Base-by-base conservation (phyloP, 2,113 vertebrate species). In the Natator depressus region DNA sequence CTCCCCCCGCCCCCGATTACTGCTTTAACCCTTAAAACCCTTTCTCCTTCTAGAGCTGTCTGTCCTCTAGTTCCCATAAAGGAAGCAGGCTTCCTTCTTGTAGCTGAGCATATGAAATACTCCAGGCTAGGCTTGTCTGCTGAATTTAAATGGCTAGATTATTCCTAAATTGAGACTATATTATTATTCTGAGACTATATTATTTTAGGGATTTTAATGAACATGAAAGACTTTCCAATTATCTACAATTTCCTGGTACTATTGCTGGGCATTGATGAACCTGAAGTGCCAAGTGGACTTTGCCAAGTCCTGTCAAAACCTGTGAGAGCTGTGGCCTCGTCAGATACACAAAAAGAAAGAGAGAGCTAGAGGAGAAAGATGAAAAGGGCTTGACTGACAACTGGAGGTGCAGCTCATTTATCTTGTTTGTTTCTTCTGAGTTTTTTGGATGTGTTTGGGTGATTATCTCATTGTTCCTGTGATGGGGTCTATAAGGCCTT, bases 181-280 rank as follows among this genome's bases (percentile, higher is more conserved):
- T 5, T 53, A 49, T 0, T 0, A 42, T 78, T 85, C 46, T 25
- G 76, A 69, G 69, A 10, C 80, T 72, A 51, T 29, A 57, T 5
- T 53, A 49, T 0, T 0, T 53, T 1, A 85, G 7, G 49, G 12
- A 31, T 62, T 38, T 72, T 20, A 72, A 72, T n/a, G 69, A 72
- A 38, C 19, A 2, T 38, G 69, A 72, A 38, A 38, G 17, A 69
- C 31, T 72, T 20, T 72, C 24, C n/a, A 38, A 19, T 38, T 72
- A 72, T 72, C 65, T 72, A 72, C 35, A 72, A 72, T 8, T 72
- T 72, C 65, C 9, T 72, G n/a, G 20, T 72, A 72, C n/a, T n/a
- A 19, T 38, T 72, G 65, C 17, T 38, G 65, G n/a, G 20, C 65
- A 72, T 38, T 38, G 65, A 20, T 38, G 65, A 38, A n/a, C n/a